Base-by-base conservation (phyloP, 2,888 invertebrate genomes). In the Tinea semifulvella region DNA sequence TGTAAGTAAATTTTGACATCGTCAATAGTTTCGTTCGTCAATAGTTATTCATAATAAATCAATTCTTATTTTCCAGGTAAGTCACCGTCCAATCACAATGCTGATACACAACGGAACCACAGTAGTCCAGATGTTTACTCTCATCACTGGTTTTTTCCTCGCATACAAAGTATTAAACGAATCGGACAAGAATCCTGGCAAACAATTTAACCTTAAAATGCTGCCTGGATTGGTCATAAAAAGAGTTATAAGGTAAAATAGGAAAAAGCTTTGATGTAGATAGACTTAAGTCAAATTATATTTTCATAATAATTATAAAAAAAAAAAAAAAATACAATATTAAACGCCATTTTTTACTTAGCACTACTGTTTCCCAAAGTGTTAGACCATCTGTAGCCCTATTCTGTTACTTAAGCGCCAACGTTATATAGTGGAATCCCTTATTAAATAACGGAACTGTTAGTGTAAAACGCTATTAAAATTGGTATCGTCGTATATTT, bases 101-200 rank as follows among this genome's bases (percentile, higher is more conserved):
- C n/a, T 40, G 6, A 8, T 40, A 2, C 40, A 40, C 14, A 40
- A 40, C 22, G 40, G 40, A 6, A 17, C 40, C 10, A 13, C 40
- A 19, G 20, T 40, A 3, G 40, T 22, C 4, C 40, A 40, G 8
- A 2, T 20, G 22, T 40, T 40, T 11, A 40, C 22, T 11, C 3
- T 40, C 5, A 22, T 40, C 6, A 7, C 40, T 3, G 11, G 10
- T 22, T 40, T 40, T 3, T 22, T 40, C 14, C 22, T 40, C 2
- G 20, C 22, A 2, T 40, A 40, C 22, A 40, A 40, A 13, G 22
- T 40, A 19, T 17, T 20, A 6, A 3, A 40, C n/a, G 22, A 20
- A 4, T 2, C 22, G 2, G 40, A 40, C 3, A 40, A 3, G 2
- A 13, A 19, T 5, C 31, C 31, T 31, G 8, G n/a, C 5, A 3